Evolutionary conservation across 2,113 vertebrate genomes (phyloP).

Genomic region (Oreochromis spilurus): DNA sequence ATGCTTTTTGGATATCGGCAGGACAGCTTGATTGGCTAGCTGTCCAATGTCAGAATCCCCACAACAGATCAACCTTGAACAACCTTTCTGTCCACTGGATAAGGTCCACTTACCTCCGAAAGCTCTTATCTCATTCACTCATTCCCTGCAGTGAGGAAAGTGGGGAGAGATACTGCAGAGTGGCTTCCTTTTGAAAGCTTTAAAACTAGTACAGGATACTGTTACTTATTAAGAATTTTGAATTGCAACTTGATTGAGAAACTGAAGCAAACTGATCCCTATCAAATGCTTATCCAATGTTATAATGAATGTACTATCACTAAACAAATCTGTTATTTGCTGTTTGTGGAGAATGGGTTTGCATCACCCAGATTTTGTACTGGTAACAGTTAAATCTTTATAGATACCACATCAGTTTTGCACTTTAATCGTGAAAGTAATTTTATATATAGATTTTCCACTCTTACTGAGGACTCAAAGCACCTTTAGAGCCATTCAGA

Average conservation of each 20-base stretch:
- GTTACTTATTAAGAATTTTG: not conserved
- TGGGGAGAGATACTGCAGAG: not conserved
- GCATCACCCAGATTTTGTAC: not conserved
- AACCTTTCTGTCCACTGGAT: slow-evolving; percentile 57
- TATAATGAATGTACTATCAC: not conserved
- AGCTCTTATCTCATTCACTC: slow-evolving; percentile 45
- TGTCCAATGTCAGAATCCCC: slow-evolving; percentile 40
- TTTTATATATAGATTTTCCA: not conserved
- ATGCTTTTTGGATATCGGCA: not conserved
- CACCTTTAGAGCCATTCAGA: not conserved
- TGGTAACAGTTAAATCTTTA: not conserved
- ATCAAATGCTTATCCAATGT: not conserved
- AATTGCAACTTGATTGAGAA: not conserved
- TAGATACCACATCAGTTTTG: not conserved
- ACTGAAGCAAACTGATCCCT: not conserved
- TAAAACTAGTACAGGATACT: not conserved
- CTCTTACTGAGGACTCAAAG: not conserved
- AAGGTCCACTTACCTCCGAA: slow-evolving; percentile 46
- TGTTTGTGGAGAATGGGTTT: rapidly evolving
- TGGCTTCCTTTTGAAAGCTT: not conserved
- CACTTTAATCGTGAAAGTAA: not conserved
- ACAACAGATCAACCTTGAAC: slow-evolving; percentile 56
- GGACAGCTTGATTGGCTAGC: slow-evolving; percentile 55
- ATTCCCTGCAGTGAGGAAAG: not conserved
- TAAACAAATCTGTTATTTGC: not conserved